phyloP scores from a whole-genome alignment of 2,888 invertebrate genomes.

The Mimumesa dahlbomi region DNA sequence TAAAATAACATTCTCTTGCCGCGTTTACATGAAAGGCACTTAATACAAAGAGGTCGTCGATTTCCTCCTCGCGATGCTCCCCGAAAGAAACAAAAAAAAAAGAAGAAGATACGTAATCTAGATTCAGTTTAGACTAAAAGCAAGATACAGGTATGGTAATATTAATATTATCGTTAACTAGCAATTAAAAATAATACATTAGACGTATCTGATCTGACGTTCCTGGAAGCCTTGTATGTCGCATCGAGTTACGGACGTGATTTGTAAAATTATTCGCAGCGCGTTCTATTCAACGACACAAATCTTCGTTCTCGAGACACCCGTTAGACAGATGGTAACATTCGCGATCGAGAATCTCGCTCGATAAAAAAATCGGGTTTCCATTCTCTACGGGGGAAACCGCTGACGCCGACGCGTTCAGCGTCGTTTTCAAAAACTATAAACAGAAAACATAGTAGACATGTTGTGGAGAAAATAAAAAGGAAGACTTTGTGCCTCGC shows the following conservation, averaged over 20 bases:
- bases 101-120: no score
- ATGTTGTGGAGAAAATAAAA: background rate
- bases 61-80: conserved; percentile 1
- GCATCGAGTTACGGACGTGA: no score
- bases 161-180: conserved; percentile 71
- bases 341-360: no score
- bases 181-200: conserved; percentile 69
- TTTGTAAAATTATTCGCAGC: no score
- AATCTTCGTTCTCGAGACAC: no score
- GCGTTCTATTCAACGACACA: no score
- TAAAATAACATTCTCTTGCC: conserved; percentile 19
- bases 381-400: background rate
- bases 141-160: conserved; percentile 69
- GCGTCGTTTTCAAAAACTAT: background rate
- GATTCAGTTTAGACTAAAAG: conserved; percentile 71
- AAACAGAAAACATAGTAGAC: background rate
- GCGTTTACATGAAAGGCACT: conserved; percentile 27
- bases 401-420: background rate
- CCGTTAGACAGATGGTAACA: no score
- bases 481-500: background rate
- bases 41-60: conserved; percentile 4
- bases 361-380: no score
- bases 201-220: conserved; percentile 57
- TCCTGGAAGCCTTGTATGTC: conserved; percentile 58
- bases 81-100: no score